These are phyloP conservation scores for Sminthurides aquaticus DNA, from an alignment of 2,888 invertebrate genomes.

Conservation along the genomic window DNA sequence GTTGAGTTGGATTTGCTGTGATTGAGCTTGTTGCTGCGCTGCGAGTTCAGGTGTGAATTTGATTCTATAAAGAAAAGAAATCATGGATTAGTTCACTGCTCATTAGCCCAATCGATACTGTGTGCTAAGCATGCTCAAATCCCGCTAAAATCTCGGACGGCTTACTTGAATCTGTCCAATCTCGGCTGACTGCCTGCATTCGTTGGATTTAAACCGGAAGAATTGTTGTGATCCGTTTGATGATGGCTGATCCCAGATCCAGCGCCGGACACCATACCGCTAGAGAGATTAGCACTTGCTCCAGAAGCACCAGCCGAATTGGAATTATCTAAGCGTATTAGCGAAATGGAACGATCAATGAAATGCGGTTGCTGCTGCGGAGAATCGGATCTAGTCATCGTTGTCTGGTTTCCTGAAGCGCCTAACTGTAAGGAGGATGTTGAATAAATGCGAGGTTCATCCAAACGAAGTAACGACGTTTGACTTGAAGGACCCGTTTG, in stretches of 20 bases:
- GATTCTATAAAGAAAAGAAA: slow-evolving; percentile 19
- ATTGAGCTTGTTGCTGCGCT: slow-evolving; percentile 13
- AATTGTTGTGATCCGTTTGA: background rate
- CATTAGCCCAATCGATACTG: background rate
- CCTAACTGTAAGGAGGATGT: slow-evolving; percentile 42
- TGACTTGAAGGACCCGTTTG: slow-evolving; percentile 27
- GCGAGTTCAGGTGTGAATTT: slow-evolving; percentile 23
- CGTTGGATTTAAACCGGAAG: background rate
- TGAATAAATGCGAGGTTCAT: slow-evolving; percentile 43
- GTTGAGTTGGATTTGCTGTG: slow-evolving; percentile 29
- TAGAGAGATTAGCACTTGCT: slow-evolving; percentile 4
- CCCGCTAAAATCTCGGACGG: too few relatives aligned
- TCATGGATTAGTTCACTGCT: background rate
- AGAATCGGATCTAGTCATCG: slow-evolving; percentile 37
- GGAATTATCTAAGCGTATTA: slow-evolving; percentile 38
- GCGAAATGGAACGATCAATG: slow-evolving; percentile 42
- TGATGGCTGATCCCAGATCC: background rate
- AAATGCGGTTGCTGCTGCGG: slow-evolving; percentile 40
- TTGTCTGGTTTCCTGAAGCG: slow-evolving; percentile 21
- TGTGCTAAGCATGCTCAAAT: too few relatives aligned
- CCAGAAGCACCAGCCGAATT: slow-evolving; percentile 32
- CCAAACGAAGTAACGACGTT: slow-evolving; percentile 37
- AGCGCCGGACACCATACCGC: slow-evolving; percentile 1
- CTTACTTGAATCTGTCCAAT: slow-evolving; percentile 18
- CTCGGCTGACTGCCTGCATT: slow-evolving; percentile 11